Evolutionary conservation across 2,797 vertebrate genomes (phyloP), one percentile per base, ranked within the genome.

Genomic region (Ctenopoma kingsleyae): DNA sequence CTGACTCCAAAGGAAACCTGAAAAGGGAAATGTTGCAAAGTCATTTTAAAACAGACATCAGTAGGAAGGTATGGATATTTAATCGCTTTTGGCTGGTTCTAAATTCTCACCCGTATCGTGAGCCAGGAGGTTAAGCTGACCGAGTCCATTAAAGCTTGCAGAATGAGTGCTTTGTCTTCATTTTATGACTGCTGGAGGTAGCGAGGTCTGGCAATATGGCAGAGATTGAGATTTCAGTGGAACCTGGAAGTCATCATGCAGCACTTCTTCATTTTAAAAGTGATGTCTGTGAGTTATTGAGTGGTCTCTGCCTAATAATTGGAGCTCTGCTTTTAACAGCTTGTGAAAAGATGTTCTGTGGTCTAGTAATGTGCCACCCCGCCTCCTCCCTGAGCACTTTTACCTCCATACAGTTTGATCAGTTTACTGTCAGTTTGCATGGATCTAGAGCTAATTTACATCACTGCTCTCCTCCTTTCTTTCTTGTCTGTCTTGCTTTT

Each of bases 371-470:
- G 9, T 35, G 13, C 57, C 41, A 55, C 40, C 35, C n/a, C 23
- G n/a, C n/a, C 53, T 65, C 67, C 19, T 77, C 23, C 40, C 47
- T 8, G n/a, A 64, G 58, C 59, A 67, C 63, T 63, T 71, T 69
- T 57, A 76, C 58, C 64, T 76, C 40, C 19, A 67, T 46, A 50
- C 52, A 73, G 51, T 75, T 78, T 48, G 64, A 80, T 80, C 62
- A 57, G 63, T 66, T 74, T 51, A 47, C 67, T 73, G 67, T 73
- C 74, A 71, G 43, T 68, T 77, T 64, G 76, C 75, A 57, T 20
- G 57, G 78, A 78, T 81, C 66, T 46, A 6, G 48, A 48, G 72
- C 76, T 86, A 73, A 85, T 80, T 87, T 82, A 71, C 58, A 70
- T 54, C 69, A 20, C 36, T 2, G 8, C 67, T 52, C 53, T 44